Evolutionary conservation across 2,888 invertebrate genomes (phyloP).

Genomic region (Drosophila nr. perissopoda): DNA sequence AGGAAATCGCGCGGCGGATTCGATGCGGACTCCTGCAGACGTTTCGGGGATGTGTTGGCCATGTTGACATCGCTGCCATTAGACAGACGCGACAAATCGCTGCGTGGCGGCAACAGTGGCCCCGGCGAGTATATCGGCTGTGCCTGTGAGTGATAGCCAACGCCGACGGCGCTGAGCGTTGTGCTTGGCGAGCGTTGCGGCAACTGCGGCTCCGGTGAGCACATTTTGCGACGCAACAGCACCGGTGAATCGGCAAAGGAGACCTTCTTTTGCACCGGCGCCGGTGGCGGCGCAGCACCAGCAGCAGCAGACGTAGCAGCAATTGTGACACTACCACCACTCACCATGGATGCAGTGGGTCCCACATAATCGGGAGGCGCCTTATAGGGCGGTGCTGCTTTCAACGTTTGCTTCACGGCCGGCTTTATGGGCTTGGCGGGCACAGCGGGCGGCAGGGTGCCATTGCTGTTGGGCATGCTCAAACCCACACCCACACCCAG

Average conservation of each 20-base stretch:
- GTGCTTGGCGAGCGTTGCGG: constrained; percentile 74
- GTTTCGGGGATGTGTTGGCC: constrained; percentile 92
- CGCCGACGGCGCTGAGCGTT: constrained; percentile 35
- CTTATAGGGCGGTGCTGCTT: constrained; percentile 85
- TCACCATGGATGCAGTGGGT: constrained; percentile 33
- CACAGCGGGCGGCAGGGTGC: constrained; percentile 75
- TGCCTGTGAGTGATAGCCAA: constrained; percentile 21
- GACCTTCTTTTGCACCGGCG: constrained; percentile 81
- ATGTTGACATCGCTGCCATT: constrained; percentile 53
- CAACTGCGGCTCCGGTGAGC: constrained; percentile 83
- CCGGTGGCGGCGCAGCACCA: constrained; percentile 43
- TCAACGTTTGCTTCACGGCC: constrained; percentile 72
- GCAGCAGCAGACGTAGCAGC: neutral
- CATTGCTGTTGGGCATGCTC: constrained; percentile 66
- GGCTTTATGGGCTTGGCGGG: constrained; percentile 82
- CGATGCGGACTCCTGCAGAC: constrained; percentile 89
- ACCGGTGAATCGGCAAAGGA: constrained; percentile 85
- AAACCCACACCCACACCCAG: constrained; percentile 13
- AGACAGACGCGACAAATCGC: constrained; percentile 90
- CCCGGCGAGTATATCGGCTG: constrained; percentile 76
- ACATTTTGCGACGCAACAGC: constrained; percentile 84
- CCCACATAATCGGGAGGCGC: constrained; percentile 84
- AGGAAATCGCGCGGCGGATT: constrained; percentile 93
- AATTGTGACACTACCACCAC: neutral
- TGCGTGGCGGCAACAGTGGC: constrained; percentile 91